Base-by-base conservation (phyloP, 2,888 invertebrate genomes). In the Melieria omissa region DNA sequence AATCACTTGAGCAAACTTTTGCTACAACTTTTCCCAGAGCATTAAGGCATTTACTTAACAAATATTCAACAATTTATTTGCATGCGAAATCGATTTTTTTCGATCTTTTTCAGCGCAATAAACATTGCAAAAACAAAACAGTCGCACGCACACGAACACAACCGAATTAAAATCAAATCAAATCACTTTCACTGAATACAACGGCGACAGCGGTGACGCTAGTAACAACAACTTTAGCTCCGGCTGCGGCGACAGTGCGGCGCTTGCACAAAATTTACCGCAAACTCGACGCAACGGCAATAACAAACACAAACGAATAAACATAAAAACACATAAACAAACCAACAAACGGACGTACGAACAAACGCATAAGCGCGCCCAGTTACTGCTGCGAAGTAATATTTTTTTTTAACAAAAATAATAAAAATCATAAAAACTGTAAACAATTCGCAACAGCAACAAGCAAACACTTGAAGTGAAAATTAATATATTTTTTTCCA, bases 121-220 rank as follows among this genome's bases (percentile, higher is more conserved):
- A 29, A 29, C 29, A 29, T 68, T 69, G 65, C 78, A 55, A 62
- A 69, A 29, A 29, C 29, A 29, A 29, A 29, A 14, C 44, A 55
- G 46, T 63, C 47, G 47, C 46, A 62, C 62, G 69, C 69, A 69
- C 10, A 69, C 62, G 55, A 63, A 62, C 62, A 55, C 69, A 63
- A 46, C 29, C 62, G 69, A 69, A 62, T 63, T 47, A 62, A 69
- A 69, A 84, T 81, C 79, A 82, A 82, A 81, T 82, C 81, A 84
- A 83, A 84, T 82, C 83, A 83, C 83, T 83, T 83, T 83, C 83
- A 83, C 83, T 83, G 81, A 60, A 42, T 60, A 55, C 14, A 67
- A 63, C 42, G 12, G 9, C 45, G 55, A 45, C 52, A 4, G 45
- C 10, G 45, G 4, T 44, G 14, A 45, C 45, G 14, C 45, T 44